Percentiles rank a stretch among this genome's conserved stretches.
Evolutionary conservation across 2,888 invertebrate genomes (phyloP).

Genomic region (Tetranychus truncatus): DNA sequence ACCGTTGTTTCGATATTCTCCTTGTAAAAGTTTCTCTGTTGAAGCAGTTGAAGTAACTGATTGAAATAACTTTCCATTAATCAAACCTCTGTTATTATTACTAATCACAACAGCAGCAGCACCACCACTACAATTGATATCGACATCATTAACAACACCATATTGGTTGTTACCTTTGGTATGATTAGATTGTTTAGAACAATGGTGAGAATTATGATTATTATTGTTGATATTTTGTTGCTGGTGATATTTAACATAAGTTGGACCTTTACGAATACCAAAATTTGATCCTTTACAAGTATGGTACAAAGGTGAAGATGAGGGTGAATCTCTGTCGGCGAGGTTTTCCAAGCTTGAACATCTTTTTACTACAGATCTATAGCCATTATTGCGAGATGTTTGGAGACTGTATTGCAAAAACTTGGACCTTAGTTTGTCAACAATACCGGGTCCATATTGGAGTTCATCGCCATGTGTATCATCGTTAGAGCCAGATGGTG

Average conservation of each 20-base stretch:
- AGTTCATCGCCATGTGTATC: constrained; percentile 20
- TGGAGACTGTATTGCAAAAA: constrained; percentile 24
- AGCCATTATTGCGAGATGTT: constrained; percentile 11
- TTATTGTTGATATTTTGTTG: neutral
- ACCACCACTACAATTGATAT: neutral
- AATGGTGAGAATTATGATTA: neutral
- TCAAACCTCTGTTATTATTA: neutral
- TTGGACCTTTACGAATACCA: neutral
- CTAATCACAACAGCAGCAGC: neutral
- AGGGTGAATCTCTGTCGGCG: neutral
- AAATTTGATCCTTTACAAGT: neutral
- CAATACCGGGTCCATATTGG: constrained; percentile 26
- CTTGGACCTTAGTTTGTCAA: constrained; percentile 23
- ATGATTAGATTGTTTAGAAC: neutral
- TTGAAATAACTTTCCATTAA: neutral
- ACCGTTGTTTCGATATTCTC: neutral
- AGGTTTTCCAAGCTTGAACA: constrained; percentile 25
- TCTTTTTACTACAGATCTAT: constrained; percentile 17
- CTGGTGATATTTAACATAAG: neutral
- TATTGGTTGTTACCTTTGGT: neutral
- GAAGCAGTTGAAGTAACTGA: neutral
- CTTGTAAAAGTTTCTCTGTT: neutral
- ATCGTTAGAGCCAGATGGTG: neutral
- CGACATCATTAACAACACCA: neutral
- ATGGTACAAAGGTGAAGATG: neutral